Conservation (phyloP, 2,888 invertebrate species). For the Polyommatus iphigenia region DNA sequence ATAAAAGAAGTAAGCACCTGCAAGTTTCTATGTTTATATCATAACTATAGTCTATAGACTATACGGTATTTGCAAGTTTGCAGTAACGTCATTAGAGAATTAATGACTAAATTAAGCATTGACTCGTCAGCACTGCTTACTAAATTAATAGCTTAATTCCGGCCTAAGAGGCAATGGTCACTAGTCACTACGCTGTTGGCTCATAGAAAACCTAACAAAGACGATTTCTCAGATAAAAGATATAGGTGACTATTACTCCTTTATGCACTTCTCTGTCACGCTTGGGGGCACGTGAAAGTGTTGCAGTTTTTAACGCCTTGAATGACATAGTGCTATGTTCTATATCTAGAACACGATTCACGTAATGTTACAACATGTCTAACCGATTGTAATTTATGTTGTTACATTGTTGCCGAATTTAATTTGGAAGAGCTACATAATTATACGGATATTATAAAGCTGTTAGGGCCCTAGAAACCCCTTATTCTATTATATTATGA, state of each 20-base stretch:
- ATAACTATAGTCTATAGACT: too few relatives aligned
- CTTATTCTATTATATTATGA: too few relatives aligned
- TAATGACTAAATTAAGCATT: too few relatives aligned
- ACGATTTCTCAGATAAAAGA: background rate
- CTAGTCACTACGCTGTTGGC: too few relatives aligned
- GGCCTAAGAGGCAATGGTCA: too few relatives aligned
- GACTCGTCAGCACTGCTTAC: too few relatives aligned
- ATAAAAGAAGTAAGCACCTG: background rate
- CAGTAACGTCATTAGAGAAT: too few relatives aligned
- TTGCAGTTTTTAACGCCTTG: constrained; percentile 30
- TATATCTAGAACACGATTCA: constrained; percentile 26
- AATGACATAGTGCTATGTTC: constrained; percentile 15
- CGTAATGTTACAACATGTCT: constrained; percentile 17
- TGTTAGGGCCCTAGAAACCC: too few relatives aligned
- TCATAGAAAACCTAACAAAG: too few relatives aligned
- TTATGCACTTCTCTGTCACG: constrained; percentile 1
- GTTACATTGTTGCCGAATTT: background rate
- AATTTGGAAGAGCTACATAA: background rate
- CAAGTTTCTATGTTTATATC: too few relatives aligned
- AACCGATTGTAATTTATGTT: constrained; percentile 20
- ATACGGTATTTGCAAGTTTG: too few relatives aligned
- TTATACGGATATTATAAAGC: background rate
- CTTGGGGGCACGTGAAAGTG: constrained; percentile 28
- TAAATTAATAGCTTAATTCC: too few relatives aligned
- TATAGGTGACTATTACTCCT: background rate